Conservation (phyloP, 2,888 invertebrate genomes). For the Branchellion lobata region DNA sequence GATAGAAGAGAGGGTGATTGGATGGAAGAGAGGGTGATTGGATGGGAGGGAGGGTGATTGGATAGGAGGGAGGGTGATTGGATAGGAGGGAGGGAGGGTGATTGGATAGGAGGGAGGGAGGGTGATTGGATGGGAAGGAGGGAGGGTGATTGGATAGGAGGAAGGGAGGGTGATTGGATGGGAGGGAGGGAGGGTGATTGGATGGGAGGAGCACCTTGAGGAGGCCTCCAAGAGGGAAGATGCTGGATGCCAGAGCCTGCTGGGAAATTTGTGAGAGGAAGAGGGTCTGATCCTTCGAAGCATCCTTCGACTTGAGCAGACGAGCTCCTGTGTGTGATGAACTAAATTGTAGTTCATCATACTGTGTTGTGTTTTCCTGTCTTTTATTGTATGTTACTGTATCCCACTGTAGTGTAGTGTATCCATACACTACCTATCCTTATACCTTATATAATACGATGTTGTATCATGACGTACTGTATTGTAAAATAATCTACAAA, state of each 20-base stretch:
- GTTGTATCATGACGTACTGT: neutral
- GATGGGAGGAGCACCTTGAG: no score
- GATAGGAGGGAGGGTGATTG: no score
- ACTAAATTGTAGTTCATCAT: neutral
- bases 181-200: no score
- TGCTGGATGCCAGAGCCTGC: conserved; percentile 73
- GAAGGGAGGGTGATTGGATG: no score
- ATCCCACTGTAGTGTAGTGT: neutral
- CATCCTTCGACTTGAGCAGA: conserved; percentile 74
- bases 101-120: no score
- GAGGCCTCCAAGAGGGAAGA: conserved; percentile 85
- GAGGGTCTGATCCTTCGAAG: conserved; percentile 88
- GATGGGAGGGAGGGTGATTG: no score
- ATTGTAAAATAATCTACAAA: neutral
- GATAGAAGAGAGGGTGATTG: no score
- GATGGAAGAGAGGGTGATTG: no score
- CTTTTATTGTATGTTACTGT: no score
- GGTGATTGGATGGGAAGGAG: no score
- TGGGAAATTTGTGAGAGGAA: conserved; percentile 84
- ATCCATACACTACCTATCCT: neutral
- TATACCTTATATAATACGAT: neutral
- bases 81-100: no score
- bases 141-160: no score
- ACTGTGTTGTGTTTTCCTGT: neutral
- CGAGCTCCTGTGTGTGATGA: conserved; percentile 71